Evolutionary conservation across 2,888 invertebrate genomes (phyloP).

Genomic region (Glyphotaelius pellucidus): DNA sequence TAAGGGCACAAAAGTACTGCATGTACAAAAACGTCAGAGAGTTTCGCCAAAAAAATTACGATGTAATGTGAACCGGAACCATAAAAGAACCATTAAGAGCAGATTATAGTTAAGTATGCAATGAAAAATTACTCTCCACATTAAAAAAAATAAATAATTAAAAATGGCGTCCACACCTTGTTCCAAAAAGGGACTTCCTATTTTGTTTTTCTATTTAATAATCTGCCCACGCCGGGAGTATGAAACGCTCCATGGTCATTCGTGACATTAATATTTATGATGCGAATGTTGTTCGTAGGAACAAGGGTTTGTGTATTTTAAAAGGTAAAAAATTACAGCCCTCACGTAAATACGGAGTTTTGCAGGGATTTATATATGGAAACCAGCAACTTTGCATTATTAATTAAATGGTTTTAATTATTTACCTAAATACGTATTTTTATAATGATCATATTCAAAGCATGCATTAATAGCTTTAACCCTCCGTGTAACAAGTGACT

Average conservation of each 20-base stretch:
- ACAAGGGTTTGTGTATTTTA: conserved; percentile 33
- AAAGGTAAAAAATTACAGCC: conserved; percentile 19
- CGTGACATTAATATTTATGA: conserved; percentile 63
- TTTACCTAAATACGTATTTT: not conserved
- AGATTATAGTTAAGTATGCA: conserved; percentile 2
- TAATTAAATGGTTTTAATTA: not conserved
- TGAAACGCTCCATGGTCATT: conserved; percentile 58
- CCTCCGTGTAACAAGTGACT: no score
- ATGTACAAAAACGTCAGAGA: not conserved
- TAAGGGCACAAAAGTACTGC: not conserved
- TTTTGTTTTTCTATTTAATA: conserved; percentile 41
- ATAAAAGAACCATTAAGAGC: not conserved
- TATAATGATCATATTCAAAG: no score
- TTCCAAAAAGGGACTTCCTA: conserved; percentile 3
- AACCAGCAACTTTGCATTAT: not conserved
- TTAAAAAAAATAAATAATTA: conserved; percentile 32
- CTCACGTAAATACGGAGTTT: conserved; percentile 15
- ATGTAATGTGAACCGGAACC: not conserved
- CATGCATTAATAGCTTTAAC: no score
- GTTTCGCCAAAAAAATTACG: not conserved
- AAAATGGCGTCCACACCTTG: conserved; percentile 35
- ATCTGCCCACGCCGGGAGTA: conserved; percentile 57
- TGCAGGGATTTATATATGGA: not conserved
- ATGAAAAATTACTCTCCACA: not conserved
- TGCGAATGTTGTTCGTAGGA: conserved; percentile 26